Percentiles rank a stretch among this genome's conserved stretches.
These are phyloP conservation scores for Mylabris sibirica DNA, from an alignment of 2,888 invertebrate genomes.

Conservation along the genomic window DNA sequence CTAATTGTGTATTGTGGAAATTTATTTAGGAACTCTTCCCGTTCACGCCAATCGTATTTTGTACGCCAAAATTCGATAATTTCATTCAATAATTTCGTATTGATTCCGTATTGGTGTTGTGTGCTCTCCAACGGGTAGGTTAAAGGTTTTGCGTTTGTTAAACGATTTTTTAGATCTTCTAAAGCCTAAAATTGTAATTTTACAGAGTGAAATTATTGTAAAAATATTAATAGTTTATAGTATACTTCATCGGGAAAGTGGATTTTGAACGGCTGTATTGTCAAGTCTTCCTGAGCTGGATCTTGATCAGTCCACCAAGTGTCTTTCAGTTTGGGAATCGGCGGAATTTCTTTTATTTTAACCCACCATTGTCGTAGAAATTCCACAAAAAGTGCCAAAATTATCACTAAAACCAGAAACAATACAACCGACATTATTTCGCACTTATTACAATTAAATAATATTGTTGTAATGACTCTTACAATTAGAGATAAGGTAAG, in stretches of 20 bases:
- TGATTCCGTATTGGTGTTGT: constrained; percentile 83
- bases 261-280: constrained; percentile 67
- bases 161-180: constrained; percentile 65
- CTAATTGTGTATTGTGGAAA: constrained; percentile 74
- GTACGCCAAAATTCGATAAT: constrained; percentile 78
- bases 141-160: constrained; percentile 59
- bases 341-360: constrained; percentile 25
- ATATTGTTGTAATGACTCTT: not conserved
- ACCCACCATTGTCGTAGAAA: not conserved
- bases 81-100: constrained; percentile 69
- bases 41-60: constrained; percentile 71
- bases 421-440: not conserved
- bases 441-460: not conserved
- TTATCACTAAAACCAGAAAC: not conserved
- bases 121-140: not conserved
- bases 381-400: not conserved
- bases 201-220: not conserved
- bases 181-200: constrained; percentile 55
- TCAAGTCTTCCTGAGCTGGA: constrained; percentile 60
- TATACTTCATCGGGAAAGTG: constrained; percentile 67
- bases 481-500: not conserved
- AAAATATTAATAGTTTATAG: constrained; percentile 35
- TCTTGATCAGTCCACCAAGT: constrained; percentile 68
- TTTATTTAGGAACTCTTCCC: constrained; percentile 69
- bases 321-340: constrained; percentile 46